Conservation (phyloP, 2,113 vertebrate genomes). For the Scartelaos histophorus region DNA sequence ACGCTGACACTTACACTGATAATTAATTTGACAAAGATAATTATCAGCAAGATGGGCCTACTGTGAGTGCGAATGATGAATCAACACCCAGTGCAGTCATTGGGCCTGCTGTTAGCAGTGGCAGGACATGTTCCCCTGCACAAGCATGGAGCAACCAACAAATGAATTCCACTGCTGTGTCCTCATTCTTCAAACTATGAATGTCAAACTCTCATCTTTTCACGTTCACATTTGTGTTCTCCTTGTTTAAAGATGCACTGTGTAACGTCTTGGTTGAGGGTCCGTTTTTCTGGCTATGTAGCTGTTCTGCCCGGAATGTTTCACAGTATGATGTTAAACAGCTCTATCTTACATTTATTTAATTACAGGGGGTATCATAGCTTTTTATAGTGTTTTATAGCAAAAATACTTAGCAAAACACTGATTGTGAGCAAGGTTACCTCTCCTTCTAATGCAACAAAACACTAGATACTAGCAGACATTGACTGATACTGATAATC, state of each 20-base stretch:
- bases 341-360: no score
- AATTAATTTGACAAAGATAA: slow-evolving; percentile 70
- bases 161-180: slow-evolving; percentile 10
- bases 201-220: neutral
- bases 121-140: slow-evolving; percentile 25
- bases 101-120: slow-evolving; percentile 39
- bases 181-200: slow-evolving; percentile 7
- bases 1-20: slow-evolving; percentile 62
- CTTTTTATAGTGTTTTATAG: no score
- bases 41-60: slow-evolving; percentile 61
- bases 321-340: no score
- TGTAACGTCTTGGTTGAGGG: no score
- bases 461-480: neutral
- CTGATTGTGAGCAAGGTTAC: no score
- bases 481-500: neutral
- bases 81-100: slow-evolving; percentile 53
- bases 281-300: no score
- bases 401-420: no score
- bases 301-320: no score
- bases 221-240: neutral
- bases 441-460: neutral
- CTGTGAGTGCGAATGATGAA: slow-evolving; percentile 59
- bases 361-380: no score
- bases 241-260: neutral
- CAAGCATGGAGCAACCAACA: slow-evolving; percentile 35